Evolutionary conservation across 2,888 invertebrate genomes (phyloP).

Genomic region (Nemoura dubitans): DNA sequence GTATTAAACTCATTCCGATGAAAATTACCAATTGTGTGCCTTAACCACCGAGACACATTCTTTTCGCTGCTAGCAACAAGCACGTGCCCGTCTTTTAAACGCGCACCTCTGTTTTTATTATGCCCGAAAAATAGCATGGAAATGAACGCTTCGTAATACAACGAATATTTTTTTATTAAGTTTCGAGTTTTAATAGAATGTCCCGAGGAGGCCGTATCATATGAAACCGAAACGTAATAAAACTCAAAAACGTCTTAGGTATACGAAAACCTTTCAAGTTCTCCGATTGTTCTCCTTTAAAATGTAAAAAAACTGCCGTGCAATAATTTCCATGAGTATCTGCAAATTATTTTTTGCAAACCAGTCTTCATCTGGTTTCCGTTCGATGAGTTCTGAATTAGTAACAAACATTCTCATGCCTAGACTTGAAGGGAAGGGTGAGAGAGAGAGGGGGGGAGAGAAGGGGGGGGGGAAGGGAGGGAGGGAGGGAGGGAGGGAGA

Average conservation of each 20-base stretch:
- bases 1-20: neutral
- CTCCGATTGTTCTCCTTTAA: neutral
- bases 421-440: neutral
- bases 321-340: neutral
- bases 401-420: neutral
- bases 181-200: neutral
- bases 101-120: neutral
- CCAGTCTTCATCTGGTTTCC: constrained; percentile 12
- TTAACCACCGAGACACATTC: neutral
- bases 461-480: too few species aligned
- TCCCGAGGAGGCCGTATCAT: neutral
- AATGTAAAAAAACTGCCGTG: neutral
- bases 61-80: neutral
- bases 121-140: neutral
- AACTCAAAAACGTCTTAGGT: neutral
- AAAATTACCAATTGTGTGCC: neutral
- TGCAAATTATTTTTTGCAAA: neutral
- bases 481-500: too few species aligned
- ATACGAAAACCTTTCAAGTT: neutral
- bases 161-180: neutral
- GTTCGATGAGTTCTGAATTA: neutral
- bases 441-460: neutral
- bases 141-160: neutral
- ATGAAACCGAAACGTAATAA: neutral
- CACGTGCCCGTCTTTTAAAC: neutral